Conservation (phyloP, 2,888 invertebrate species). For the Onchidella celtica region DNA sequence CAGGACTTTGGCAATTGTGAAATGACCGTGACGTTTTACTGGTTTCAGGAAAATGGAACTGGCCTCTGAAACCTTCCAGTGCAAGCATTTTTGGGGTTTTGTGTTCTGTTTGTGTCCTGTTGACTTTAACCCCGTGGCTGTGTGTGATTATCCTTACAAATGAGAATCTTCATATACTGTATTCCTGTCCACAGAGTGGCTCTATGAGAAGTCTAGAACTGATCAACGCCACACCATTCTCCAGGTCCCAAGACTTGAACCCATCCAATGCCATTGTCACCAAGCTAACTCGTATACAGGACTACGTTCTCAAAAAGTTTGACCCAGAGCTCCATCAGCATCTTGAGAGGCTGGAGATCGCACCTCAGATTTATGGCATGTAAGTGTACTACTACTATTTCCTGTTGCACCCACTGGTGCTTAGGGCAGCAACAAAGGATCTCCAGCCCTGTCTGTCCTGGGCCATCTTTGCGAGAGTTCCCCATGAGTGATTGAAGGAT, state of each 20-base stretch:
- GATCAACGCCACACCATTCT: slow-evolving; percentile 76
- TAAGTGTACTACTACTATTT: slow-evolving; percentile 83
- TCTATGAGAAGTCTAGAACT: slow-evolving; percentile 54
- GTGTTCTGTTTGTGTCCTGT: neutral
- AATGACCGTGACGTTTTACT: too few relatives aligned
- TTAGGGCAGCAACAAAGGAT: too few relatives aligned
- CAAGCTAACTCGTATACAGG: slow-evolving; percentile 82
- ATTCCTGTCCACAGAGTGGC: slow-evolving; percentile 34
- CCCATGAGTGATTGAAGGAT: too few relatives aligned
- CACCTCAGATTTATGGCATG: slow-evolving; percentile 93
- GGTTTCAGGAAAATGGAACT: too few relatives aligned
- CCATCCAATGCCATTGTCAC: slow-evolving; percentile 80
- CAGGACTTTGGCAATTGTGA: too few relatives aligned
- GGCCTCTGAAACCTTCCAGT: too few relatives aligned
- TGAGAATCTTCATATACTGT: too few relatives aligned
- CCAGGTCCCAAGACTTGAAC: slow-evolving; percentile 78
- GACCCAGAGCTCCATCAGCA: slow-evolving; percentile 85
- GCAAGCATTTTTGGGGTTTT: too few relatives aligned
- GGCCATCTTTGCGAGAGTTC: too few relatives aligned
- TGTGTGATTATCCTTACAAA: neutral
- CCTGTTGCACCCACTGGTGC: too few relatives aligned
- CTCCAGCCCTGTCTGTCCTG: too few relatives aligned
- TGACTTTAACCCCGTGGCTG: too few relatives aligned
- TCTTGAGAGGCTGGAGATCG: slow-evolving; percentile 87
- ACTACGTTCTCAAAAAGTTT: slow-evolving; percentile 85